phyloP scores from a whole-genome alignment of 2,113 vertebrate species.

The Pampusana beccarii region DNA sequence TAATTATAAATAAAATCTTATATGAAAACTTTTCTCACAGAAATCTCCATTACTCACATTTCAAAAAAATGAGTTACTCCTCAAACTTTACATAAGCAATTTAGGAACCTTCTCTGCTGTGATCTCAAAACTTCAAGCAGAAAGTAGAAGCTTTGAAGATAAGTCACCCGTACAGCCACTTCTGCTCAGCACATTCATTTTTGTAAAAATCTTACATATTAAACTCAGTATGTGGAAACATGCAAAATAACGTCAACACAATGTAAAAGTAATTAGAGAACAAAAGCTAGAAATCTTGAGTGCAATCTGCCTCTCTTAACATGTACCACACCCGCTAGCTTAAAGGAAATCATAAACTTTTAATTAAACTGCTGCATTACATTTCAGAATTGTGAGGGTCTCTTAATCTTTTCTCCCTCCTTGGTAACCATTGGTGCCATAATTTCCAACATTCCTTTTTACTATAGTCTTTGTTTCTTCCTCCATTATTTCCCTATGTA shows the following conservation, averaged over 20 bases:
- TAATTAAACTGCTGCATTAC: neutral
- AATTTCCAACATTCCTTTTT: neutral
- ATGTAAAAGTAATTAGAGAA: neutral
- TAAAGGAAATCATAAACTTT: neutral
- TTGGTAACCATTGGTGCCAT: neutral
- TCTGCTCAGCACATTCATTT: neutral
- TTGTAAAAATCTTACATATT: neutral
- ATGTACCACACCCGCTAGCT: neutral
- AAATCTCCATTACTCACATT: neutral
- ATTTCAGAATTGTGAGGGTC: neutral
- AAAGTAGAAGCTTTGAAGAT: slow-evolving; percentile 17
- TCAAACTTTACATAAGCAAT: neutral
- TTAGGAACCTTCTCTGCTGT: neutral
- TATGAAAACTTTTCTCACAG: neutral
- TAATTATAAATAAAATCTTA: neutral
- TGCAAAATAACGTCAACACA: neutral
- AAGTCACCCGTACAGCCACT: neutral
- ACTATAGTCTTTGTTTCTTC: neutral
- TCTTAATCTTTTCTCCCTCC: neutral
- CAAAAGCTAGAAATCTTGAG: neutral
- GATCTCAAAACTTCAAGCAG: neutral
- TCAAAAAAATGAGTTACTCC: neutral
- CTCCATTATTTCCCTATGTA: neutral
- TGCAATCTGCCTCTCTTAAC: neutral
- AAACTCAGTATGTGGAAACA: neutral